Base-by-base conservation (phyloP, 2,797 vertebrate genomes). In the Pseudocheirus occidentalis region DNA sequence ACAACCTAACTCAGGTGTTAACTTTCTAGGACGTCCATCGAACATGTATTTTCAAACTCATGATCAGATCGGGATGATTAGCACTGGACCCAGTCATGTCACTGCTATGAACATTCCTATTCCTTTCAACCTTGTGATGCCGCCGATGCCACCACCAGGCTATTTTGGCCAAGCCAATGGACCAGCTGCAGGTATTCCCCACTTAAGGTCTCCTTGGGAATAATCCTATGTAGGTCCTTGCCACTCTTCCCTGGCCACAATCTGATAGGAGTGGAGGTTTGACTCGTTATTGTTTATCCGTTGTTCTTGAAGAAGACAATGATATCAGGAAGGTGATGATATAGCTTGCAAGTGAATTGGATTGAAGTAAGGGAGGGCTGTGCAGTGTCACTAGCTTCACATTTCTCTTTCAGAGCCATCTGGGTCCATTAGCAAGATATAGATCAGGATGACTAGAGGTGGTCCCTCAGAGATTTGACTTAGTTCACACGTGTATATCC, bases 21-120 rank as follows among this genome's bases (percentile, higher is more conserved):
- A 50, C 24, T 87, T 95, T 98, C 96, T 98, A 98, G 99, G 99
- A 1, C 99, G 99, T 81, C 99, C 99, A 0, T 99, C 99, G 52
- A 99, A 99, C 98, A 99, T 99, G 99, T 99, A 99, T 98, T 99
- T 99, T 98, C 99, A 99, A 96, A 99, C 99, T 12, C 99, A 99
- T 0, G 99, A 99, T 98, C 99, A 99, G 99, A 99, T 99, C 0
- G 99, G 99, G 95, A 99, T 99, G 99, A 99, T 99, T 93, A 99
- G 99, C 0, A 99, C 99, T 0, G 99, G 99, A 24, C 99, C 99
- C 27, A 99, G 99, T 98, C 99, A 99, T 0, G 99, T 99, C 98
- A 99, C 99, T 0, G 99, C 99, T 7, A 99, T 99, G 99, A 99
- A 99, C 98, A 99, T 99, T 94, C 99, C 99, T 40, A 99, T 99